phyloP scores from a whole-genome alignment of 2,888 invertebrate genomes.

The Nomada lathburiana region DNA sequence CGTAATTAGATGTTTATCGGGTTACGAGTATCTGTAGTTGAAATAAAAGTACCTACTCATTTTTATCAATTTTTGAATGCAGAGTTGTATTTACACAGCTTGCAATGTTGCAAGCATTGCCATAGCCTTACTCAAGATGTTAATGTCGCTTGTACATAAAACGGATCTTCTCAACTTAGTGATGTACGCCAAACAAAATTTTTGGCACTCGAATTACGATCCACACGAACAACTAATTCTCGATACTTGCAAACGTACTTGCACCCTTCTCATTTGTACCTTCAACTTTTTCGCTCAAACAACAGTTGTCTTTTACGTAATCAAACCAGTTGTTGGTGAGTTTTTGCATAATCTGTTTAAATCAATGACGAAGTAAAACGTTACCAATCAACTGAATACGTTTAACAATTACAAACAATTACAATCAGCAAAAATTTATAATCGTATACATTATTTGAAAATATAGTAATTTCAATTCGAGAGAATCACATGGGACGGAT shows the following conservation, averaged over 20 bases:
- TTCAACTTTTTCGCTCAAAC: conserved; percentile 45
- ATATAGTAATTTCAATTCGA: too few species aligned
- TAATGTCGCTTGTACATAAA: conserved; percentile 50
- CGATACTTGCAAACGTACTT: neutral
- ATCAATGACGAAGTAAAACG: too few species aligned
- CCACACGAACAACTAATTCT: conserved; percentile 19
- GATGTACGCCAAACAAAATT: conserved; percentile 34
- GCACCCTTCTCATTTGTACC: conserved; percentile 31
- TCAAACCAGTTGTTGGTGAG: conserved; percentile 46
- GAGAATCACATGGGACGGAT: too few species aligned
- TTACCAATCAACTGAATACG: too few species aligned
- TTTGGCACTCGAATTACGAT: conserved; percentile 56
- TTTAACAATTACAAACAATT: too few species aligned
- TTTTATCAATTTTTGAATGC: conserved; percentile 20
- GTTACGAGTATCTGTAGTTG: too few species aligned
- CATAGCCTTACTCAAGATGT: conserved; percentile 58
- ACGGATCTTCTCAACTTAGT: conserved; percentile 44
- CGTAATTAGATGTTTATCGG: too few species aligned
- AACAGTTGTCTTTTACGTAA: conserved; percentile 23
- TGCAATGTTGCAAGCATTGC: conserved; percentile 60
- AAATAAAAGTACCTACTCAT: neutral
- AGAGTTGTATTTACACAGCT: conserved; percentile 60
- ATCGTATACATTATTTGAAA: too few species aligned
- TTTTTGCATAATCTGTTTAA: too few species aligned
- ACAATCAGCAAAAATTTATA: too few species aligned